Evolutionary conservation across 1,140 invertebrate species (phyloP), one percentile per base, ranked within the genome.

Genomic region (Drosophila carrolli): DNA sequence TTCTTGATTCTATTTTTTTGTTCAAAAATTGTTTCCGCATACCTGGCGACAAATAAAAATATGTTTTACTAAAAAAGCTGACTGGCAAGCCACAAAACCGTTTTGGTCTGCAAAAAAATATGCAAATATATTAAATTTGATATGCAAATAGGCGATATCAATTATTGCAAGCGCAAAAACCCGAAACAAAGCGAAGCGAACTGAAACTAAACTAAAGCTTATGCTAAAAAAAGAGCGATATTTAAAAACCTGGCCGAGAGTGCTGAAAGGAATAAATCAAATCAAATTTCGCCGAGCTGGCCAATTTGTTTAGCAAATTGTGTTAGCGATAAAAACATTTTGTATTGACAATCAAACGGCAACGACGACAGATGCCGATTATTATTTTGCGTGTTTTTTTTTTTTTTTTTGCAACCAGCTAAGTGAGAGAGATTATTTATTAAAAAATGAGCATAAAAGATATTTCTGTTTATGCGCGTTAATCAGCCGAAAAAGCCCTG

Each of bases 71-170:
- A 56, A 63, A 70, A 56, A 58, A 48, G 44, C 44, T 16, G 47
- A 55, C 40, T 51, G 50, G 51, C 68, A 41, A 68, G 78, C 78
- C 79, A 47, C 58, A 88, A 60, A 62, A 74, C 37, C 51, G 54
- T 68, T 50, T 65, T 10, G 27, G 53, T 56, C 38, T 63, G 67
- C 63, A 41, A 44, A 67, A 67, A 62, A 37, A 63, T 54, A 88
- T 88, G 83, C 79, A 88, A 88, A 88, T 83, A 68, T 88, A 59
- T 60, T 59, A 54, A 70, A 70, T 88, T 83, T 80, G 37, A 65
- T 70, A 83, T 88, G 83, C 83, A 88, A 80, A 89, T 83, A 83
- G 63, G 65, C 75, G 75, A 74, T 80, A 78, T 75, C 84, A 89
- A 88, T 88, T 88, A 88, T 86, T 83, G 62, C 54, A 53, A 67